A percentile compares a stretch with the other conserved stretches of the same genome.
These are phyloP conservation scores for Protobothrops mucrosquamatus DNA, from an alignment of 2,113 vertebrate species.

Conservation along the genomic window DNA sequence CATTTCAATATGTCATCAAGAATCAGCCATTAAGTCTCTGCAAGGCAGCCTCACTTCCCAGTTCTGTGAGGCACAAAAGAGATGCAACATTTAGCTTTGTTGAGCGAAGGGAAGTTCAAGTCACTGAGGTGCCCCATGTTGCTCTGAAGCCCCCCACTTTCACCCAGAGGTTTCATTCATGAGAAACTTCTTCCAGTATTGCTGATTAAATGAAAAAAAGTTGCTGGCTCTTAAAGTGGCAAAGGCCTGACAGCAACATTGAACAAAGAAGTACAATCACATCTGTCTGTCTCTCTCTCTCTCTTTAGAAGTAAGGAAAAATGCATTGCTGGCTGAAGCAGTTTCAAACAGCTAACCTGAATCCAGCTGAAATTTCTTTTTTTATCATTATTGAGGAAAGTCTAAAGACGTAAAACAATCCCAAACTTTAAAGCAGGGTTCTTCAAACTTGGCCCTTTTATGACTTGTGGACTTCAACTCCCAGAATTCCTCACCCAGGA, in stretches of 20 bases:
- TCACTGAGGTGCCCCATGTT: neutral
- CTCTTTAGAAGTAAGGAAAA: neutral
- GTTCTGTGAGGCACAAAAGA: neutral
- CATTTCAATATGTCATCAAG: conserved; percentile 2
- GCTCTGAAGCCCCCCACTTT: neutral
- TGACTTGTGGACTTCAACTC: too few relatives aligned
- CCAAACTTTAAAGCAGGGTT: neutral
- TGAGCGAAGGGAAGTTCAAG: neutral
- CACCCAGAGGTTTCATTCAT: neutral
- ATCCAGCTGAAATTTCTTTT: neutral
- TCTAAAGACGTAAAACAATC: neutral
- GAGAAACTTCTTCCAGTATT: neutral
- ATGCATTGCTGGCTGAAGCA: neutral
- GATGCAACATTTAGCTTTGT: neutral
- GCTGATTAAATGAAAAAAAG: neutral
- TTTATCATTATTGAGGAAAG: neutral
- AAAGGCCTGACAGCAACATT: neutral
- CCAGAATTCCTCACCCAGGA: too few relatives aligned
- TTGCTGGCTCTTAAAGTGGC: neutral
- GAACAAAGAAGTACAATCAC: neutral
- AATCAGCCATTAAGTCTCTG: neutral
- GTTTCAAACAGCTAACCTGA: neutral
- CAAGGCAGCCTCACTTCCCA: neutral
- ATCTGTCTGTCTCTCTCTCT: neutral
- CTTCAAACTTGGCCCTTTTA: too few relatives aligned